A percentile compares a stretch with the other conserved stretches of the same genome.
These are phyloP conservation scores for Drosophila pectinifera DNA, from an alignment of 1,140 invertebrate species.

Conservation along the genomic window DNA sequence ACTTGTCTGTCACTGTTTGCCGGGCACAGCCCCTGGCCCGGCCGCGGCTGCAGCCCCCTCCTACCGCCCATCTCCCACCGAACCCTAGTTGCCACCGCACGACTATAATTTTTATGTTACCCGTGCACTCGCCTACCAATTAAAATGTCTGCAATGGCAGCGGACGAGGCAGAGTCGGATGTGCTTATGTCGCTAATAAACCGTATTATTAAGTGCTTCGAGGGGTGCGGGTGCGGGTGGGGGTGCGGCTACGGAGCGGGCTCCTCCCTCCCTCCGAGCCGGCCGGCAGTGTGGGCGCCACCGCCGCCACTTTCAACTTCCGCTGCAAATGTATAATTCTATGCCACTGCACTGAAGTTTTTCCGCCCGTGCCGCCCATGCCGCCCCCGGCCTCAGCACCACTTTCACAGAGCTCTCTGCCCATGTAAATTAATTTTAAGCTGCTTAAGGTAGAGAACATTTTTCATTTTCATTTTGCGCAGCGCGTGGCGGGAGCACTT, in stretches of 20 bases:
- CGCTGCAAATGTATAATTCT: conserved; percentile 80
- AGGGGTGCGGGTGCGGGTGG: conserved; percentile 5
- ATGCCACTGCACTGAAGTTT: conserved; percentile 64
- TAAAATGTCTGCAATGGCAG: conserved; percentile 76
- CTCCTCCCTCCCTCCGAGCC: not conserved
- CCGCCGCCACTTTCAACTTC: conserved; percentile 79
- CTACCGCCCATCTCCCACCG: not conserved
- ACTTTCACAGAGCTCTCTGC: conserved; percentile 11
- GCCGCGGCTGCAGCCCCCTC: conserved; percentile 1
- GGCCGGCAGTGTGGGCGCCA: conserved; percentile 32
- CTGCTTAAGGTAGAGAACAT: conserved; percentile 73
- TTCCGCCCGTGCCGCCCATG: conserved; percentile 11
- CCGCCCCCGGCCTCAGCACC: not conserved
- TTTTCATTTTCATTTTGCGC: conserved; percentile 67
- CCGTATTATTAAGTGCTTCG: conserved; percentile 80
- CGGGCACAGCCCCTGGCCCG: conserved; percentile 14
- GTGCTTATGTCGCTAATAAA: conserved; percentile 84
- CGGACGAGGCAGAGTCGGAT: conserved; percentile 67
- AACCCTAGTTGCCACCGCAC: conserved; percentile 53
- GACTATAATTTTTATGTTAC: conserved; percentile 83
- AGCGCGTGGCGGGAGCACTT: conserved; percentile 31
- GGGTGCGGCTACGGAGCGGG: not conserved
- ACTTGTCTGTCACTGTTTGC: conserved; percentile 57
- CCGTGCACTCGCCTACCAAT: conserved; percentile 82
- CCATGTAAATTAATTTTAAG: conserved; percentile 79